phyloP scores from a whole-genome alignment of 2,113 vertebrate species.

The Cranoglanis bouderius region DNA sequence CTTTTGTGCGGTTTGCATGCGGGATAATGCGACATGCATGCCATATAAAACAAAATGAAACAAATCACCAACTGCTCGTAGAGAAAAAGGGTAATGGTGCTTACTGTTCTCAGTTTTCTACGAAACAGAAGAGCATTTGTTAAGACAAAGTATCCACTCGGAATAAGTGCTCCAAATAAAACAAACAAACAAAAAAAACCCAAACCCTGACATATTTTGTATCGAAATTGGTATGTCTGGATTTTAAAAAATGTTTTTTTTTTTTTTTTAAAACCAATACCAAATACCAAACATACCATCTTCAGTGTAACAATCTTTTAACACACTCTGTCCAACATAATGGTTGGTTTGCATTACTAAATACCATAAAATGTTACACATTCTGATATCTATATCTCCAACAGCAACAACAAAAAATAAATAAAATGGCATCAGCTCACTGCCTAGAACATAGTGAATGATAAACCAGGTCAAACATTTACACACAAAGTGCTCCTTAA shows the following conservation, averaged over 20 bases:
- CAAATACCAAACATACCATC: not conserved
- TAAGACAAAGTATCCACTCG: not conserved
- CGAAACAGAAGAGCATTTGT: not conserved
- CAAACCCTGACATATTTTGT: not conserved
- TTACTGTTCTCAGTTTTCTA: not conserved
- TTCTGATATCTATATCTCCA: not conserved
- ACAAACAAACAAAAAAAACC: too few species aligned
- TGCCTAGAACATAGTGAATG: not conserved
- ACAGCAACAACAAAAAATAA: too few species aligned
- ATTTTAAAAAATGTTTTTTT: not conserved
- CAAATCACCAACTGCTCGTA: not conserved
- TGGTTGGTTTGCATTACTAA: not conserved
- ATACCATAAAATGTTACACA: not conserved
- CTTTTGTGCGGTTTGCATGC: not conserved
- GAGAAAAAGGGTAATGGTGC: not conserved
- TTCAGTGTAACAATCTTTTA: conserved; percentile 4
- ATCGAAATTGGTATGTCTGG: not conserved
- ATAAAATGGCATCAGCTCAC: not conserved
- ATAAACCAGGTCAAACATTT: not conserved
- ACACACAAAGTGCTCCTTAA: not conserved
- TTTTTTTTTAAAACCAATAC: too few species aligned
- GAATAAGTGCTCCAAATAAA: conserved; percentile 3
- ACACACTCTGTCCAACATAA: not conserved
- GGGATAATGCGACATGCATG: too few species aligned
- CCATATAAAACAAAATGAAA: conserved; percentile 3